Base-by-base conservation (phyloP, 2,888 invertebrate genomes). In the Cistogaster globosa region DNA sequence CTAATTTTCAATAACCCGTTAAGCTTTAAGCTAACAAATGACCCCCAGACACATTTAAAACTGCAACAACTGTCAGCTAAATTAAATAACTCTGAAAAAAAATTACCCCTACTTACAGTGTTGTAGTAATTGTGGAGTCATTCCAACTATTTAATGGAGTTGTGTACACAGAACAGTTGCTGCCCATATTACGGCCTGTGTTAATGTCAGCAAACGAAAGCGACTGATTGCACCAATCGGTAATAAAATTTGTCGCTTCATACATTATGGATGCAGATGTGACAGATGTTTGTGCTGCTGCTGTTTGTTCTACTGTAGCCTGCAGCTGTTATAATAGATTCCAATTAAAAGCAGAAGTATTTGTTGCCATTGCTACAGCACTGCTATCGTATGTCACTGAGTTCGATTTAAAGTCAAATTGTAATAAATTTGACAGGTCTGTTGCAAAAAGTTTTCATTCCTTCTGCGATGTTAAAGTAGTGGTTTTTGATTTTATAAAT, bases 161-260 rank as follows among this genome's bases (percentile, higher is more conserved):
- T 42, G 81, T 18, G n/a, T 83, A 84, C n/a, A 69, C 62, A 51
- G 79, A 84, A 63, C 84, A 87, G 58, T 80, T 75, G 71, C 51
- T 36, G 32, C 8, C 62, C 32, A 80, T 67, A 22, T 22, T 68
- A 42, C 63, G 72, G 57, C n/a, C 57, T 45, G 62, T 79, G 57
- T 67, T 75, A 36, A 79, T 60, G 76, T 74, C 77, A 48, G 67
- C 14, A 53, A 77, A 77, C 12, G 57, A 38, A 12, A 67, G 58
- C 67, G 88, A 87, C 83, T 87, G 87, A 88, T 88, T 88, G 68
- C 88, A 88, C 84, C 83, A 83, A 68, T 84, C 87, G 71, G 67
- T 72, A 26, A 79, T 63, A 12, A 72, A 84, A 60, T 75, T 81
- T 72, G 83, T 72, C 62, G 85, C 75, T 53, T 63, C 75, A 57